phyloP scores from a whole-genome alignment of 2,888 invertebrate species.

The Ptychoptera albimana region DNA sequence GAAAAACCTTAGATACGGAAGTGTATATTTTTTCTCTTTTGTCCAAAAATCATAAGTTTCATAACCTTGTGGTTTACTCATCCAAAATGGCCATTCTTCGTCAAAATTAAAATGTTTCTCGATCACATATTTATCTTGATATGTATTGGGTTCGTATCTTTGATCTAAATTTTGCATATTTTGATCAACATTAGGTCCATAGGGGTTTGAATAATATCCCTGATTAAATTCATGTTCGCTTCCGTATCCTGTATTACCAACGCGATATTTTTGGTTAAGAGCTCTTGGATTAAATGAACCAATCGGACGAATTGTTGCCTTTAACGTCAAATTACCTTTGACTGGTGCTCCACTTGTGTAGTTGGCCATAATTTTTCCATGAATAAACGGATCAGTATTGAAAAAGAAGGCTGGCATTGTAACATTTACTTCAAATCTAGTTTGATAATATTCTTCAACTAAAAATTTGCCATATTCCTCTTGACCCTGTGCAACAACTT shows the following conservation, averaged over 20 bases:
- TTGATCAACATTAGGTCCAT: conserved; percentile 4
- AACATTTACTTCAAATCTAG: conserved; percentile 85
- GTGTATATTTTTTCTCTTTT: conserved; percentile 33
- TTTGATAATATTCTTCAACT: conserved; percentile 92
- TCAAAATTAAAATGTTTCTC: conserved; percentile 66
- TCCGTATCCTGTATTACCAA: conserved; percentile 23
- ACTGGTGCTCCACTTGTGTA: conserved; percentile 90
- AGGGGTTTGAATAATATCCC: neutral
- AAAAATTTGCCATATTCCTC: conserved; percentile 69
- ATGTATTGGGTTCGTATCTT: conserved; percentile 25
- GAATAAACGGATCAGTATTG: conserved; percentile 66
- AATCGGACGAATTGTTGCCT: conserved; percentile 59
- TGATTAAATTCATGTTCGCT: conserved; percentile 10
- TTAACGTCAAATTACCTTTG: conserved; percentile 71
- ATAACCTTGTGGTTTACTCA: conserved; percentile 42
- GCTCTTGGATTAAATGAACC: conserved; percentile 40
- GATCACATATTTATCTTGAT: conserved; percentile 39
- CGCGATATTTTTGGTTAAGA: conserved; percentile 35
- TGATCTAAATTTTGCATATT: conserved; percentile 15
- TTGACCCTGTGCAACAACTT: conserved; percentile 78
- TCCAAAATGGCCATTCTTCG: conserved; percentile 71
- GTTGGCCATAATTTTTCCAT: conserved; percentile 84
- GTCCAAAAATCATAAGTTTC: conserved; percentile 23
- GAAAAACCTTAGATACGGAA: conserved; percentile 65
- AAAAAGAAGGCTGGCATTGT: conserved; percentile 92